Conservation (phyloP, 2,888 invertebrate species). For the Thereva unica region DNA sequence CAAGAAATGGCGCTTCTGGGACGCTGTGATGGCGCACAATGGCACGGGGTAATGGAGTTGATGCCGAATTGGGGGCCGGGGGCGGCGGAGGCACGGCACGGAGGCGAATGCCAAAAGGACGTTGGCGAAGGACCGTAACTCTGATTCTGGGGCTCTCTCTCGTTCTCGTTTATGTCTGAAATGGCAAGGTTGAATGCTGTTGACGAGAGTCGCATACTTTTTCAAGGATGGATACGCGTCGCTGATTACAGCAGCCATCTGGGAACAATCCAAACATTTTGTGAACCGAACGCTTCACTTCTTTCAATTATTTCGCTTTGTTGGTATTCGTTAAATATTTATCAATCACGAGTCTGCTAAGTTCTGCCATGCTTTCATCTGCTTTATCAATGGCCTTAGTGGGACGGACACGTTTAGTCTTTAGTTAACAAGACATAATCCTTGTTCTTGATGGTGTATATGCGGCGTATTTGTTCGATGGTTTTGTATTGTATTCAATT, state of each 20-base stretch:
- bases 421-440: background rate
- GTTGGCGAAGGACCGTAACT: background rate
- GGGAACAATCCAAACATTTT: slow-evolving; percentile 43
- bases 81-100: background rate
- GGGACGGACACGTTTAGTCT: background rate
- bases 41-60: background rate
- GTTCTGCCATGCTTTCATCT: slow-evolving; percentile 43
- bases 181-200: background rate
- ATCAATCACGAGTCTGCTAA: slow-evolving; percentile 58
- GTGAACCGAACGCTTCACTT: slow-evolving; percentile 53
- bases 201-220: slow-evolving; percentile 31
- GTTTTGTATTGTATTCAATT: too few species aligned
- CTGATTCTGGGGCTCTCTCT: background rate
- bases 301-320: slow-evolving; percentile 60
- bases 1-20: too few species aligned
- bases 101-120: background rate
- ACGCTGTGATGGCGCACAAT: too few species aligned
- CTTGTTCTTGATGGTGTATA: background rate
- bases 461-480: background rate
- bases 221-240: slow-evolving; percentile 40
- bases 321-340: slow-evolving; percentile 57
- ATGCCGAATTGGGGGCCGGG: background rate
- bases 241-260: slow-evolving; percentile 43
- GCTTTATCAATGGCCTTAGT: background rate
- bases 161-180: background rate